Percentiles rank a stretch among this genome's conserved stretches.
Evolutionary conservation across 1,140 invertebrate genomes (phyloP).

Genomic region (Formica exsecta): DNA sequence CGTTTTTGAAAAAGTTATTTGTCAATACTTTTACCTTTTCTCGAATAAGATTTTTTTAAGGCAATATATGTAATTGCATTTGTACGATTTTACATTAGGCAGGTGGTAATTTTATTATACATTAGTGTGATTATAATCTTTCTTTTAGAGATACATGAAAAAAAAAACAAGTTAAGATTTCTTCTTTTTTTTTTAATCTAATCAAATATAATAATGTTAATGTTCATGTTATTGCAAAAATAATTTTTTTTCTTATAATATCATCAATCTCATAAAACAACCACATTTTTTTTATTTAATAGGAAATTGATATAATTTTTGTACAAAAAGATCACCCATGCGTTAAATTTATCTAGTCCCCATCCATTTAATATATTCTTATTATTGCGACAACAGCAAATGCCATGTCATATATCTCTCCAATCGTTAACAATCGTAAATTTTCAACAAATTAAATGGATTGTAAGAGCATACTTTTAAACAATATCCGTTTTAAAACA

Average conservation of each 20-base stretch:
- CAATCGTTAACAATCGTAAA: slow-evolving; percentile 20
- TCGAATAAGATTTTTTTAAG: slow-evolving; percentile 6
- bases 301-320: background rate
- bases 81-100: slow-evolving; percentile 10
- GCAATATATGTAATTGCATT: background rate
- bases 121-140: background rate
- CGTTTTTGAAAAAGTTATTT: slow-evolving; percentile 45
- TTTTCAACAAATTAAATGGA: slow-evolving; percentile 21
- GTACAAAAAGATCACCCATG: background rate
- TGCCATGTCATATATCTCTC: slow-evolving; percentile 8
- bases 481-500: slow-evolving; percentile 36
- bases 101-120: background rate
- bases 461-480: slow-evolving; percentile 40
- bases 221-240: background rate
- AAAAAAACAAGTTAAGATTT: slow-evolving; percentile 27
- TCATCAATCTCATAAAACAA: background rate
- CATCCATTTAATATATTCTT: slow-evolving; percentile 14
- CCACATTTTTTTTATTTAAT: background rate
- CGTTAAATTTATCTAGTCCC: slow-evolving; percentile 2
- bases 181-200: background rate
- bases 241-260: slow-evolving; percentile 2
- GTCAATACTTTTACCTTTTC: slow-evolving; percentile 12
- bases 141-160: slow-evolving; percentile 9
- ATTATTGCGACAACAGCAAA: background rate
- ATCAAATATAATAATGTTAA: background rate